Base-by-base conservation (phyloP, 2,888 invertebrate genomes). In the Melieria omissa region DNA sequence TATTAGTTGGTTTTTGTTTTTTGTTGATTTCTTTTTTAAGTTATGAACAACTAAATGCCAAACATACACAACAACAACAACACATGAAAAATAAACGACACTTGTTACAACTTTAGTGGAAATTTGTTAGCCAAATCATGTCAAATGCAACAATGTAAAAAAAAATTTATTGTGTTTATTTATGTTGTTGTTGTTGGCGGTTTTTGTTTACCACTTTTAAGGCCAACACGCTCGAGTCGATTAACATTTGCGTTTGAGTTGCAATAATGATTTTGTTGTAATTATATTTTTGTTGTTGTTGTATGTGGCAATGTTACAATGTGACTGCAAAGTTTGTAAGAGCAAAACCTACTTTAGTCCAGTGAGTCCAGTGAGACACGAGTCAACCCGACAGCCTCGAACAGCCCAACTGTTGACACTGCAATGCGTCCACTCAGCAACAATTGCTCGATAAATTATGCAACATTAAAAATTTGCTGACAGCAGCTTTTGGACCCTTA, bases 401-500 rank as follows among this genome's bases (percentile, higher is more conserved):
- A 3, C 2, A 29, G 29, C 29, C 29, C 29, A 29, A 29, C 29
- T 29, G 29, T 29, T 29, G 29, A 29, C 29, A 29, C 29, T 29
- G 29, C 29, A 29, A 29, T 29, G 29, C 29, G 29, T 29, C 29
- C 29, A 29, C 29, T 29, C 29, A 29, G 12, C 49, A 49, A 49
- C 49, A 49, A 49, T 52, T 52, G 52, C 14, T 52, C 6, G 14
- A 52, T 52, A 52, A 52, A 52, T 52, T 52, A 52, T 52, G 52
- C 52, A 52, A 52, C 5, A 52, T 52, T 52, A 14, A n/a, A n/a
- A 14, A 14, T 1, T 49, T 49, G 49, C 12, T 49, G 49, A 2
- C 12, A 49, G 29, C 29, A 29, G 29, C 29, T 29, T 29, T 29
- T 29, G 29, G 29, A 29, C 29, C 29, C 3, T 3, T 29, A 3